A percentile compares a stretch with the other conserved stretches of the same genome.
phyloP scores from a whole-genome alignment of 2,888 invertebrate genomes.

The Aphodius sticticus region DNA sequence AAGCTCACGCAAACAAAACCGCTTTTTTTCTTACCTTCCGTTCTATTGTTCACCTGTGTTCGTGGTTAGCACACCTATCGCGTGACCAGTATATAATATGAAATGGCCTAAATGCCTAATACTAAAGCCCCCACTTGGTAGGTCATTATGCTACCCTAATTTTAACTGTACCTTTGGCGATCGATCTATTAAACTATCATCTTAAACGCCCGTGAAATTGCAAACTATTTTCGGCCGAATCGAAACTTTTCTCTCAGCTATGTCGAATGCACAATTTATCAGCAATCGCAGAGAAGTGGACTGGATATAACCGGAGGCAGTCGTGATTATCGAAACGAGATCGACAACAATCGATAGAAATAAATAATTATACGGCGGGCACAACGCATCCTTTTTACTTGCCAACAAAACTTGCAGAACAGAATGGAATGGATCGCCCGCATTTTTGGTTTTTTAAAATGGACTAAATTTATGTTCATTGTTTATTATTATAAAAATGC shows the following conservation, averaged over 20 bases:
- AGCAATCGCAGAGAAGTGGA: neutral
- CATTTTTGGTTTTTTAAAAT: neutral
- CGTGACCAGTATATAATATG: neutral
- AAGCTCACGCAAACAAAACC: neutral
- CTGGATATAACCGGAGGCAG: constrained; percentile 11
- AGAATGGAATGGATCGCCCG: neutral
- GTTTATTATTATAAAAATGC: no score
- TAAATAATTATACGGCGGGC: constrained; percentile 20
- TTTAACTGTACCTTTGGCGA: constrained; percentile 18
- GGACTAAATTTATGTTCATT: no score
- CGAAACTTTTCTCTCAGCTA: constrained; percentile 6
- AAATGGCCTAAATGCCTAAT: neutral
- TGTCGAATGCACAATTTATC: constrained; percentile 12
- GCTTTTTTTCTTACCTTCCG: neutral
- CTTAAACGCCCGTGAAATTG: constrained; percentile 15
- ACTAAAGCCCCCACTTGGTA: neutral
- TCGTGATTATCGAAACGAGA: constrained; percentile 16
- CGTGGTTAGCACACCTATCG: neutral
- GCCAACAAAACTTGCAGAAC: neutral
- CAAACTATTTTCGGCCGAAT: constrained; percentile 11
- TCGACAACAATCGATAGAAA: constrained; percentile 20
- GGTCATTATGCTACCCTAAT: constrained; percentile 6
- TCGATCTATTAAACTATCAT: neutral
- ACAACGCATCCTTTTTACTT: constrained; percentile 14
- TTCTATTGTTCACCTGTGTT: neutral